Conservation (phyloP, 2,113 vertebrate genomes). For the Ahaetulla prasina region DNA sequence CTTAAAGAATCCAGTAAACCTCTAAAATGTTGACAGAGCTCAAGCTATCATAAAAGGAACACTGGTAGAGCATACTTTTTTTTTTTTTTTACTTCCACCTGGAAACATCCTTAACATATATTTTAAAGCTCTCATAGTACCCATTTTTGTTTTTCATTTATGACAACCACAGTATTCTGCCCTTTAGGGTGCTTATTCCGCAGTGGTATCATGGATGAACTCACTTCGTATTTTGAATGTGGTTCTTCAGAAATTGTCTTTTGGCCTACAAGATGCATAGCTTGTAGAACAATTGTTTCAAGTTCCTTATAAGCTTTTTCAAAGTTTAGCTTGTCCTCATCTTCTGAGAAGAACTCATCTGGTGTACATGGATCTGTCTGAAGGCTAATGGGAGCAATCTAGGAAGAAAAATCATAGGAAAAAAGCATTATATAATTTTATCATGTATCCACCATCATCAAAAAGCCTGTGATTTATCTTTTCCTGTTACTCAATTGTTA, state of each 20-base stretch:
- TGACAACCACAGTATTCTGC: neutral
- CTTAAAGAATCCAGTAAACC: neutral
- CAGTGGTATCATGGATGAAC: neutral
- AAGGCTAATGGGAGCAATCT: conserved; percentile 58
- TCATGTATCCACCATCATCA: neutral
- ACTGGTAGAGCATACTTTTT: neutral
- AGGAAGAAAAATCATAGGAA: neutral
- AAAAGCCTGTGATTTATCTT: neutral
- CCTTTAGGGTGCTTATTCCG: neutral
- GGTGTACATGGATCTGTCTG: conserved; percentile 27
- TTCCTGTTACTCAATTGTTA: neutral
- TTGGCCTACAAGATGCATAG: conserved; percentile 57
- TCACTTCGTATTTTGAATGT: conserved; percentile 67
- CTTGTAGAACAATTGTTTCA: conserved; percentile 59
- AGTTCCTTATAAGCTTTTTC: conserved; percentile 64
- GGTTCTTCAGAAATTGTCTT: conserved; percentile 46
- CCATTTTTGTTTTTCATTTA: neutral
- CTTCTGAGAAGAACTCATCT: conserved; percentile 7
- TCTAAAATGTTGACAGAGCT: neutral
- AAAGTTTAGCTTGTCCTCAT: conserved; percentile 54
- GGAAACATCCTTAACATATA: neutral
- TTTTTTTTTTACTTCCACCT: neutral
- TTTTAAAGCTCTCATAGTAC: neutral
- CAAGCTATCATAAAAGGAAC: neutral
- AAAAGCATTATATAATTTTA: neutral